Percentiles rank a stretch among this genome's conserved stretches.
Conservation (phyloP, 2,888 invertebrate genomes). For the Poecilobothrus nobilitatus region DNA sequence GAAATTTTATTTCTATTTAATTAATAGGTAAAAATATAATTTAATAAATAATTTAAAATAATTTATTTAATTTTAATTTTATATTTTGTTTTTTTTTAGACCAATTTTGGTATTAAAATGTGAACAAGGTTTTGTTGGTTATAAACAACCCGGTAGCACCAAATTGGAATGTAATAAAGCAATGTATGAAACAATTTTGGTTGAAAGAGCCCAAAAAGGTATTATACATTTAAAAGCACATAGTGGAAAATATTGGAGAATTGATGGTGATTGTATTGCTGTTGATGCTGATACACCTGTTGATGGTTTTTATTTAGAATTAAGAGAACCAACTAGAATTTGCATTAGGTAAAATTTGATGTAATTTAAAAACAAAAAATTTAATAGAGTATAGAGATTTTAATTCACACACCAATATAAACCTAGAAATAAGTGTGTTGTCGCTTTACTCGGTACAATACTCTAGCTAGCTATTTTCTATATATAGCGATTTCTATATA, state of each 20-base stretch:
- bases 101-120: slow-evolving; percentile 89
- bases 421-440: too few relatives aligned
- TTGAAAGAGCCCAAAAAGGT: slow-evolving; percentile 82
- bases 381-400: too few relatives aligned
- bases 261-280: slow-evolving; percentile 76
- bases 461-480: too few relatives aligned
- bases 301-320: slow-evolving; percentile 82
- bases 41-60: not conserved
- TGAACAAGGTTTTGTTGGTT: slow-evolving; percentile 93
- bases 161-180: slow-evolving; percentile 94
- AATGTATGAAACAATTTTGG: slow-evolving; percentile 84
- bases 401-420: too few relatives aligned
- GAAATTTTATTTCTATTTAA: slow-evolving; percentile 89
- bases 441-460: too few relatives aligned
- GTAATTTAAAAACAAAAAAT: too few relatives aligned
- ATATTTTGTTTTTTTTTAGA: too few relatives aligned
- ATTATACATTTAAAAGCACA: slow-evolving; percentile 86
- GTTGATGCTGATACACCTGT: slow-evolving; percentile 75
- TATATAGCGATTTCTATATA: too few relatives aligned
- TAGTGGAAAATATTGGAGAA: slow-evolving; percentile 91
- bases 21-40: slow-evolving; percentile 58
- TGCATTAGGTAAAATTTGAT: slow-evolving; percentile 65
- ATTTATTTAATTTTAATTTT: not conserved
- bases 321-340: slow-evolving; percentile 85
- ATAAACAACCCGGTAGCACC: slow-evolving; percentile 65